Base-by-base conservation (phyloP, 1,140 invertebrate genomes). In the Nymphalis io region DNA sequence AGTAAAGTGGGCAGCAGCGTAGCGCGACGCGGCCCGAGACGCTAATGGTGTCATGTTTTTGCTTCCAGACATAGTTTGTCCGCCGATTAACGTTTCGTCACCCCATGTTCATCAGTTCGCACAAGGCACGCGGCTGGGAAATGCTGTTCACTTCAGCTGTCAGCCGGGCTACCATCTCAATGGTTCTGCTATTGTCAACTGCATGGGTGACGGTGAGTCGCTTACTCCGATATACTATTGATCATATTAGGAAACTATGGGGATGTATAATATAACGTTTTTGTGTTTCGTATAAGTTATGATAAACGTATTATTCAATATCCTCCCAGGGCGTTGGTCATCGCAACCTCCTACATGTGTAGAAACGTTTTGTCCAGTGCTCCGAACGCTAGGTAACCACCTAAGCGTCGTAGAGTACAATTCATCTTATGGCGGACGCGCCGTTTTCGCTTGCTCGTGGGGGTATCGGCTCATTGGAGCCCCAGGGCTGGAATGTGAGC, bases 401-500 rank as follows among this genome's bases (percentile, higher is more conserved):
- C 78, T 93, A 27, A 92, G 87, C 71, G 87, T 93, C 42, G 90
- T 93, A 18, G 93, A 94, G 74, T 88, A 93, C 70, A 93, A 93
- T 79, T 90, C 93, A 18, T 93, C 93, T 72, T 92, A 89, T 62
- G 93, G 93, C 72, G 93, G 95, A n/a, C 93, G 93, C 61, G 96
- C 95, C 4, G 93, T 95, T 21, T 97, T 97, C 89, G 94, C 94
- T 57, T 98, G 97, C 81, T 94, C 96, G 63, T 96, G 95, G 94
- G 96, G 96, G 46, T 96, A 97, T 83, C 92, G 93, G 67, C 92
- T 97, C 23, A 92, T 93, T 39, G 96, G 96, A 8, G 90, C 94
- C 23, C 94, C 95, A 1, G 95, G 94, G 46, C 93, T 97, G 51
- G 95, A 95, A 81, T 98, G 97, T 84, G 94, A 95, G 80, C 92